Base-by-base conservation (phyloP, 2,113 vertebrate species). In the Apistogramma diplotaenia region DNA sequence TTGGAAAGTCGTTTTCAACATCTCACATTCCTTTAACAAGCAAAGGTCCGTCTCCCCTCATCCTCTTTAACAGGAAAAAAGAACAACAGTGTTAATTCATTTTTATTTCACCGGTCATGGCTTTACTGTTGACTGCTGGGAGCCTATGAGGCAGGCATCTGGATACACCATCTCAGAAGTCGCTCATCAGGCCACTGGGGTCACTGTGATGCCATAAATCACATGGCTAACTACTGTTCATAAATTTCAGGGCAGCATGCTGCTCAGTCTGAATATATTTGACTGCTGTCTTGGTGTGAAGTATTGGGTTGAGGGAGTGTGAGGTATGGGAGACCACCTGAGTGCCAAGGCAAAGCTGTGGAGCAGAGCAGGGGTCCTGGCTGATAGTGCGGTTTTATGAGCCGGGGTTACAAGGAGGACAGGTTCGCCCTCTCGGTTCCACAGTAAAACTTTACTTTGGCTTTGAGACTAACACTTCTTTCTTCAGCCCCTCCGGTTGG, bases 321-420 rank as follows among this genome's bases (percentile, higher is more conserved):
- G 86, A 91, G 87, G 91, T 87, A 91, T 86, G 78, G 78, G 78
- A 89, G 87, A 90, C 91, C 93, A 92, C 93, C 89, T 87, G 60
- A 77, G 85, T 76, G 88, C 91, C 87, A 87, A 84, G 79, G 71
- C 80, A 53, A 51, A 49, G 79, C 78, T 49, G 85, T 75, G 33
- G 84, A 61, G 85, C 55, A 6, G 37, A 67, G 82, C 37, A n/a
- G 87, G 86, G 83, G 56, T 55, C 74, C 76, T 60, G 89, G 77
- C 62, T 58, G 72, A 62, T 78, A 10, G 62, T 18, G 57, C 71
- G 60, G 58, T 23, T 82, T 88, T 88, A 89, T 13, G 70, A 70
- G 54, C 40, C 23, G 51, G 85, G 90, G 86, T 91, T 89, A 88
- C 31, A 56, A 35, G 88, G 72, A 88, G 89, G 85, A 85, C 85